Base-by-base conservation (phyloP, 92 coral and sea anemone genomes). In the Siderastrea siderea region DNA sequence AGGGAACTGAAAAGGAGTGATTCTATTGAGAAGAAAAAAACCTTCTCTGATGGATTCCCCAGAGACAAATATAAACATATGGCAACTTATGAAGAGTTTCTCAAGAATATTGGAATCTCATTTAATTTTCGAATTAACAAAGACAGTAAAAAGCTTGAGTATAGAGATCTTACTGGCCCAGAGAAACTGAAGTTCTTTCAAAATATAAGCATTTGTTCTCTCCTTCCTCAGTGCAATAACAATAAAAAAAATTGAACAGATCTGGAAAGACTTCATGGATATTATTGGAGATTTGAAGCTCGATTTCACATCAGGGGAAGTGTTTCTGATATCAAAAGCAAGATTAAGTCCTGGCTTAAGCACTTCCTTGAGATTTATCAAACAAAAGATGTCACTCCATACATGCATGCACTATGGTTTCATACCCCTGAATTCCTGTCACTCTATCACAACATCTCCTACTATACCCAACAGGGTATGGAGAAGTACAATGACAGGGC, bases 151-250 rank as follows among this genome's bases (percentile, higher is more conserved):
- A 88, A 87, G 63, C 53, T 86, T 77, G 91, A 93, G 57, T 93
- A 90, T 59, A 86, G 93, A 82, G 90, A 90, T 60, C 89, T 93
- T 49, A 93, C 96, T 48, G 96, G 96, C 6, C 94, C 94, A 71
- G 94, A 93, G 68, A 90, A 87, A 77, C 1, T 76, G 79, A 59
- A 81, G 84, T 67, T 59, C 76, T 62, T 61, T 90, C n/a, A 82
- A 84, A 44, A 90, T 80, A 90, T 87, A 68, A 68, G n/a, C n/a
- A n/a, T n/a, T n/a, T n/a, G n/a, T n/a, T n/a, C n/a, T n/a, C n/a
- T n/a, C n/a, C n/a, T n/a, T n/a, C n/a, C n/a, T n/a, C n/a, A n/a
- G n/a, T n/a, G n/a, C n/a, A n/a, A n/a, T n/a, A n/a, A n/a, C n/a
- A n/a, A n/a, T n/a, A n/a, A n/a, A n/a, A n/a, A n/a, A n/a, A n/a